Base-by-base conservation (phyloP, 2,888 invertebrate genomes). In the Aproaerema taeniolella region DNA sequence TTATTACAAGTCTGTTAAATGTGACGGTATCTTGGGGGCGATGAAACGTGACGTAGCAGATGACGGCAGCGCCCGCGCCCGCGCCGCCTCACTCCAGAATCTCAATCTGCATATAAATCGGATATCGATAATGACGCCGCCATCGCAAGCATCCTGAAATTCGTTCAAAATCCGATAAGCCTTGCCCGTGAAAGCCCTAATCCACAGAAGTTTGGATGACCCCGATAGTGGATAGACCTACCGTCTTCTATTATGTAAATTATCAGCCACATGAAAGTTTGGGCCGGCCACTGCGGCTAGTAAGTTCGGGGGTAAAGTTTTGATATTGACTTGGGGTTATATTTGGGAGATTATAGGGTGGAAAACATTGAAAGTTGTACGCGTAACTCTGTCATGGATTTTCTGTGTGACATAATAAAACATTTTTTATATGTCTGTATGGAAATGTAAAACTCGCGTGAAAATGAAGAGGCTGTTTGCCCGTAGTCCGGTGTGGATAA, bases 21-120 rank as follows among this genome's bases (percentile, higher is more conserved):
- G n/a, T n/a, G n/a, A n/a, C n/a, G n/a, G 45, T 53, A 50, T 45
- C 47, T 46, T 45, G 45, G 38, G 43, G 41, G 38, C 34, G 37
- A 38, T 42, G 38, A 35, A 42, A 32, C 38, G 38, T 34, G 30
- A 41, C 31, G 35, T 40, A 30, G 31, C 33, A 32, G 35, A n/a
- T 45, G 50, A 50, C 49, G 50, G 38, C 45, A 46, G 49, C 44
- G 59, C 63, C 55, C 52, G 55, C 53, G 50, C 55, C 42, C 44
- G 43, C 39, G 47, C 42, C 48, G 47, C 53, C 55, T 60, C 67
- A 67, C 73, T 80, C 71, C 72, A 70, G 17, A 37, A 67, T 71
- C 55, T 56, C 68, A 80, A 87, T 87, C 83, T 87, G 82, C 87
- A 87, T 87, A 85, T 86, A 86, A 85, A 87, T 87, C 82, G 86